Conservation (phyloP, 2,113 vertebrate species). For the Catharus minimus region DNA sequence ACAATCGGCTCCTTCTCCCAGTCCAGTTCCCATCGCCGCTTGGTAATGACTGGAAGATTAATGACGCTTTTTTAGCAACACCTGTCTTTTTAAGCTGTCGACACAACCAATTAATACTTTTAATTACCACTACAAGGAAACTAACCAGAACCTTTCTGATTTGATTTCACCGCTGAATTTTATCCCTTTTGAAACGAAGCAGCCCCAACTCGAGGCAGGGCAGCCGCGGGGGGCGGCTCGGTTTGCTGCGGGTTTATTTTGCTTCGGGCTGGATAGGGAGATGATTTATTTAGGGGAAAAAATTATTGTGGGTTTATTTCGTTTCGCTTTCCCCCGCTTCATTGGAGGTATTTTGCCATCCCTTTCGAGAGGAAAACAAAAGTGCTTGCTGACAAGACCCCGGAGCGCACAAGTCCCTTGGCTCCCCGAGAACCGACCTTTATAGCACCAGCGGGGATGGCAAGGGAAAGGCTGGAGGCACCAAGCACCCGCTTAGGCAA, state of each 20-base stretch:
- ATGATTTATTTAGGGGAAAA: neutral
- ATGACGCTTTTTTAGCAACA: constrained; percentile 53
- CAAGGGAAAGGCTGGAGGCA: neutral
- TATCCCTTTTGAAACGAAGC: neutral
- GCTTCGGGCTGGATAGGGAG: neutral
- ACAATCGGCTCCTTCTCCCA: constrained; percentile 38
- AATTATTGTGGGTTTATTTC: neutral
- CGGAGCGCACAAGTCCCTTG: neutral
- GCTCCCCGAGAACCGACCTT: neutral
- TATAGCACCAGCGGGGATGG: too few species aligned
- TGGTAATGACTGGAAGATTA: constrained; percentile 56
- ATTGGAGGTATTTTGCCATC: neutral
- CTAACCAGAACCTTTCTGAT: constrained; percentile 54
- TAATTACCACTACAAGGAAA: constrained; percentile 54
- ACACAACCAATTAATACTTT: constrained; percentile 62
- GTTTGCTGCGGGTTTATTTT: neutral
- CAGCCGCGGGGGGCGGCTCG: too few species aligned
- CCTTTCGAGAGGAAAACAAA: neutral
- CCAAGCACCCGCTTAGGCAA: neutral
- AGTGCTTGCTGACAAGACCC: neutral
- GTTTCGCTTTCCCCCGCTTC: neutral
- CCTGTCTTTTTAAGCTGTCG: constrained; percentile 58
- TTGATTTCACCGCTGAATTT: neutral
- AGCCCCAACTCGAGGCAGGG: neutral
- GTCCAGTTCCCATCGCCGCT: neutral